These are phyloP conservation scores for Manis javanica DNA, from an alignment of 2,797 vertebrate genomes.

Conservation along the genomic window DNA sequence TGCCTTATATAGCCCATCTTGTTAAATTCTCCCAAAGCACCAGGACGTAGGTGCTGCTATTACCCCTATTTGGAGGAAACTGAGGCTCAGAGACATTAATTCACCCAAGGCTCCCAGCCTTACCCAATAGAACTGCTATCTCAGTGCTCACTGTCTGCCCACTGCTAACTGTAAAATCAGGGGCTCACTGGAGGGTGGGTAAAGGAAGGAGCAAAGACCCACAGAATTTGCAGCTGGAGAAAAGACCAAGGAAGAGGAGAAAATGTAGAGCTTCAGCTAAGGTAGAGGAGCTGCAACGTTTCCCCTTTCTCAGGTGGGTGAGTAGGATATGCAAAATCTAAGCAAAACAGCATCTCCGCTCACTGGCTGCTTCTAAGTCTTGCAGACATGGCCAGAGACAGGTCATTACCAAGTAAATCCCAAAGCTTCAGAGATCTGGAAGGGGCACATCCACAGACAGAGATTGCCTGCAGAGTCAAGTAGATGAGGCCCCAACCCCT, in stretches of 20 bases:
- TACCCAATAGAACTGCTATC: background rate
- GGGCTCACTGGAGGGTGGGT: background rate
- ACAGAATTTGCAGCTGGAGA: background rate
- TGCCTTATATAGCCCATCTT: background rate
- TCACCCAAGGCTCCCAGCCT: background rate
- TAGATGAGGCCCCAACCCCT: background rate
- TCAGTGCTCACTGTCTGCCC: background rate
- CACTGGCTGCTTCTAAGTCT: background rate
- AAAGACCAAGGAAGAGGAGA: background rate
- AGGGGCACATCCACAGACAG: background rate
- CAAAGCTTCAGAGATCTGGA: background rate
- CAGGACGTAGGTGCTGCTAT: slow-evolving; percentile 38
- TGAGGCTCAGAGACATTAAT: background rate
- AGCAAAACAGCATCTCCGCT: background rate
- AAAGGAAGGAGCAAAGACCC: background rate
- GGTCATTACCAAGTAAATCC: background rate
- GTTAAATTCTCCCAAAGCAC: slow-evolving; percentile 1
- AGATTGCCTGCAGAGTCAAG: background rate
- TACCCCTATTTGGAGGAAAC: background rate
- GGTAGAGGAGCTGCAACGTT: background rate
- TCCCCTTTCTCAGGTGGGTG: background rate
- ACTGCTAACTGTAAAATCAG: background rate
- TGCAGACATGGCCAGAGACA: background rate
- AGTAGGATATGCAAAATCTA: background rate
- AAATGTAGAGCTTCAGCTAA: background rate